Evolutionary conservation across 2,888 invertebrate species (phyloP).

Genomic region (Augochlorella aurata): DNA sequence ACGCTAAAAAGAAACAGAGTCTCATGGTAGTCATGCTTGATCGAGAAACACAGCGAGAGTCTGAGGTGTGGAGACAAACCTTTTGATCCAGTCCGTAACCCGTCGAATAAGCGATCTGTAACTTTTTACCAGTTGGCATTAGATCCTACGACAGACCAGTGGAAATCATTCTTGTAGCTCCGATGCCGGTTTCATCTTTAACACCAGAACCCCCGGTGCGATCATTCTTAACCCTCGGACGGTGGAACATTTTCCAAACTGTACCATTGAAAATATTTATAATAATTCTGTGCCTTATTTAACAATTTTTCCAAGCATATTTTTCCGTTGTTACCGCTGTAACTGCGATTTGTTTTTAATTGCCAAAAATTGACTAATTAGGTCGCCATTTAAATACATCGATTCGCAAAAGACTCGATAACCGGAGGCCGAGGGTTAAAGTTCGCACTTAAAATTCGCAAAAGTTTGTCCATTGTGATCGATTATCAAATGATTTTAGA

Average conservation of each 20-base stretch:
- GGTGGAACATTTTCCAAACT: no score
- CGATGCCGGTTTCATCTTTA: neutral
- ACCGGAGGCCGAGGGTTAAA: no score
- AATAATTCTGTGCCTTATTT: no score
- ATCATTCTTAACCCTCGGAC: neutral
- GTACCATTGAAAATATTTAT: no score
- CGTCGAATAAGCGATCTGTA: slow-evolving; percentile 8
- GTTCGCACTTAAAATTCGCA: no score
- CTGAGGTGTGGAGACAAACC: neutral
- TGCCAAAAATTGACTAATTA: no score
- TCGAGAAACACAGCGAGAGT: neutral
- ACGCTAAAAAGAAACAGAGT: neutral
- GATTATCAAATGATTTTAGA: neutral
- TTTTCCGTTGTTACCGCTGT: no score
- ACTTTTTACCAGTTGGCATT: neutral
- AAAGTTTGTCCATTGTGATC: no score
- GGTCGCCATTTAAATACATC: no score
- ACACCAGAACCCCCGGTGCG: neutral
- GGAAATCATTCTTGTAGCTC: neutral
- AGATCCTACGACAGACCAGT: neutral
- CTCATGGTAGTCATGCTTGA: slow-evolving; percentile 1
- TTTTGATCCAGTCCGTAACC: neutral
- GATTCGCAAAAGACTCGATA: no score
- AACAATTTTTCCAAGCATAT: no score
- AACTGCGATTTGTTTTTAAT: no score